These are phyloP conservation scores for Mobula hypostoma DNA, from an alignment of 2,113 vertebrate species.

Conservation along the genomic window DNA sequence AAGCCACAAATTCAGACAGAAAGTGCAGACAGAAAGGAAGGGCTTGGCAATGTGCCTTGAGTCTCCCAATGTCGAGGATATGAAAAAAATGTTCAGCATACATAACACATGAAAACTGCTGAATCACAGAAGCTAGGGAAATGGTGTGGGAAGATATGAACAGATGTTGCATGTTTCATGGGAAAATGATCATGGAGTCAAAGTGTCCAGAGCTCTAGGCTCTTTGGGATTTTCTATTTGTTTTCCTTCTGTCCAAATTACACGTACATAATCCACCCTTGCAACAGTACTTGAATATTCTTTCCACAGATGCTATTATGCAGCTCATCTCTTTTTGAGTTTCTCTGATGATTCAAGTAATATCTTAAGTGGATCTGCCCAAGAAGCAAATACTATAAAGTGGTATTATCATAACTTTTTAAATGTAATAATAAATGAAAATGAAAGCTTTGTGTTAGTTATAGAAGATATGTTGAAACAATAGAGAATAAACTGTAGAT, in stretches of 20 bases:
- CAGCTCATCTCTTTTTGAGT: not conserved
- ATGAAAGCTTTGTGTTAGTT: not conserved
- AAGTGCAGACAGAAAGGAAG: not conserved
- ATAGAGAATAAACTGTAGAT: not conserved
- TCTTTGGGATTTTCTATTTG: not conserved
- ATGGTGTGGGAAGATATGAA: not conserved
- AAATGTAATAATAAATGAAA: not conserved
- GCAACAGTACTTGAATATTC: not conserved
- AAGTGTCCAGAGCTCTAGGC: not conserved
- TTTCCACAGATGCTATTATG: not conserved
- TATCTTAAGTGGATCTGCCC: not conserved
- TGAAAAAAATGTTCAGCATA: not conserved
- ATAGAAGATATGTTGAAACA: not conserved
- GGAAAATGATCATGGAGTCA: not conserved
- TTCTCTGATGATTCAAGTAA: not conserved
- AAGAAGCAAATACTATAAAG: not conserved
- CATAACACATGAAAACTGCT: not conserved
- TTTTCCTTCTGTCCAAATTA: not conserved
- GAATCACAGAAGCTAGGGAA: not conserved
- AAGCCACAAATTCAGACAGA: not conserved
- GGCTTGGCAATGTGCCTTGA: not conserved
- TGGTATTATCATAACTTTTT: not conserved
- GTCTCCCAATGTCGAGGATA: not conserved
- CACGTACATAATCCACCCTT: not conserved
- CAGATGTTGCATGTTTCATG: not conserved